Evolutionary conservation across 2,797 vertebrate species (phyloP), one percentile per base, ranked within the genome.

Genomic region (Synaphobranchus kaupii): DNA sequence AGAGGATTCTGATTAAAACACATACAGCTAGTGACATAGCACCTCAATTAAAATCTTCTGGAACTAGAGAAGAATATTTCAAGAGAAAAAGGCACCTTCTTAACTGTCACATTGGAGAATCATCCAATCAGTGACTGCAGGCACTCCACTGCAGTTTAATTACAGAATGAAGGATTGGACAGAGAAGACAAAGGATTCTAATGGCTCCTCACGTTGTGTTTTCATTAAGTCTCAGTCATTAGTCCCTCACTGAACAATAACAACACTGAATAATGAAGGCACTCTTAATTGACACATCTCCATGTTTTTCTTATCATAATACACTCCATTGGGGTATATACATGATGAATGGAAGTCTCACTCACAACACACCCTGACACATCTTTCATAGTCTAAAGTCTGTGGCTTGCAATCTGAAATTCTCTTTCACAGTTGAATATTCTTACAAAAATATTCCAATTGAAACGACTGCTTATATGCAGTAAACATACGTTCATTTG

Each of bases 61-160:
- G 34, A 84, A 84, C 17, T 39, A 47, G n/a, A 66, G 56, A 44
- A 63, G 39, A 60, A 9, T 28, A 56, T 84, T 84, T 60, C 52
- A 84, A 84, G 52, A 4, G 20, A 39, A 63, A 54, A 73, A 48
- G 39, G 31, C 84, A 73, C 66, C 84, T 54, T 68, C 44, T 85
- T 63, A 31, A 17, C 66, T 85, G 84, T 85, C 66, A 76, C 66
- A 34, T 52, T 28, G n/a, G 47, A 28, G 47, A 68, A 85, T 73
- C 66, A 68, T 85, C 48, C 63, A 85, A 73, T 68, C 58, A 4
- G 84, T 73, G 84, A 84, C 83, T 63, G 9, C 50, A 84, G 56
- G 83, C 50, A 58, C 56, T 63, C 56, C 28, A 25, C 56, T 60
- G 83, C 54, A 63, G 28, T 84, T 84, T 60, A 63, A 63, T 60